Percentiles rank a stretch among this genome's conserved stretches.
phyloP scores from a whole-genome alignment of 2,113 vertebrate species.

The Odobenus rosmarus region DNA sequence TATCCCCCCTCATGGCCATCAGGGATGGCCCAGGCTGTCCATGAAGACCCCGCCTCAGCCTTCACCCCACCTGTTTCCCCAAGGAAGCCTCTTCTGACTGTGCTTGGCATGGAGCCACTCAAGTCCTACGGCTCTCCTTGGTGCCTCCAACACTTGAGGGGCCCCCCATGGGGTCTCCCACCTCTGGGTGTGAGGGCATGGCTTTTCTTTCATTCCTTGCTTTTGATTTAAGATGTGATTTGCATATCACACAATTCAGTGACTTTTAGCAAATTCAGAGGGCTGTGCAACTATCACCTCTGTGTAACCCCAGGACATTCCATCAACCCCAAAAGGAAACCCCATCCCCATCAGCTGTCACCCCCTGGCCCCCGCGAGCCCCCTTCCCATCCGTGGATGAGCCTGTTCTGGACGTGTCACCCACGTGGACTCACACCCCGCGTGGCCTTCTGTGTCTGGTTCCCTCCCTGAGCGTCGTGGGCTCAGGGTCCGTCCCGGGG shows the following conservation, averaged over 20 bases:
- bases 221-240: not conserved
- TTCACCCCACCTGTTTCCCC: not conserved
- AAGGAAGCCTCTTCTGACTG: not conserved
- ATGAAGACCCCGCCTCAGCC: not conserved
- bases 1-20: not conserved
- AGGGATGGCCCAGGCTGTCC: not conserved
- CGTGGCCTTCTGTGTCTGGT: not conserved
- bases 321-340: not conserved
- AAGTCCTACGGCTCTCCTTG: not conserved
- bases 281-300: not conserved
- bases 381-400: not conserved
- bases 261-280: not conserved
- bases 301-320: not conserved
- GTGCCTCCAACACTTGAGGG: not conserved
- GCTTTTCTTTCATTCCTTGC: not conserved
- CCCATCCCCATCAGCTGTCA: not conserved
- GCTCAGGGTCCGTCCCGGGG: not conserved
- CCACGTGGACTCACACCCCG: not conserved
- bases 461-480: not conserved
- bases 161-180: not conserved
- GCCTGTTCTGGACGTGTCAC: not conserved
- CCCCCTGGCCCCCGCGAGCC: not conserved
- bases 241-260: not conserved
- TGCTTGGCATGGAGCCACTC: not conserved
- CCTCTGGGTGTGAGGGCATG: rapidly evolving